Conservation (phyloP, 2,113 vertebrate genomes). For the Dromaius novaehollandiae region DNA sequence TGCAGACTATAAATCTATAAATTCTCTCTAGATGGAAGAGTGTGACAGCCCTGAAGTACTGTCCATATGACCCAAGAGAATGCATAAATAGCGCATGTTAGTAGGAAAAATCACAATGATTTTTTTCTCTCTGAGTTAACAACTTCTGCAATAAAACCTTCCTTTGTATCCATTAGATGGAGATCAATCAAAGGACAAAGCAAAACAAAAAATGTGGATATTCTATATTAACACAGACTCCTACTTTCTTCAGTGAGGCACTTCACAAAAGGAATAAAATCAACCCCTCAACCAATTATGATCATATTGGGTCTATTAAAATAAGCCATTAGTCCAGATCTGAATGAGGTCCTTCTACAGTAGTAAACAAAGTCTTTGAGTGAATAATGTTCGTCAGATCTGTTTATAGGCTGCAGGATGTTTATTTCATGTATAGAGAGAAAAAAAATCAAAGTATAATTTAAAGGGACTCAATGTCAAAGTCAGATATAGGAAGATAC, state of each 20-base stretch:
- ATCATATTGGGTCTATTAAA: not conserved
- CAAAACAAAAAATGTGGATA: not conserved
- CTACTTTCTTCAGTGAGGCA: not conserved
- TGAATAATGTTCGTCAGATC: not conserved
- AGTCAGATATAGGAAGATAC: not conserved
- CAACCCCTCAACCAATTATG: not conserved
- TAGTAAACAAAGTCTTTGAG: not conserved
- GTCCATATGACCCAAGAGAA: not conserved
- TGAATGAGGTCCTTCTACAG: not conserved
- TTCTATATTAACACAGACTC: not conserved
- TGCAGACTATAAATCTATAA: not conserved
- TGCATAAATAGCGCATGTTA: not conserved
- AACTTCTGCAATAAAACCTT: not conserved
- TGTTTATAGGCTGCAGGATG: not conserved
- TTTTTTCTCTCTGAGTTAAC: not conserved
- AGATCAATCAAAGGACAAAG: not conserved
- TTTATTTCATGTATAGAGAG: not conserved
- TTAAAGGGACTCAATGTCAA: not conserved
- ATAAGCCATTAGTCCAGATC: not conserved
- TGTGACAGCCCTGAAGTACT: not conserved
- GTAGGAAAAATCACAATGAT: not conserved
- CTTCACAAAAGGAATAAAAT: not conserved
- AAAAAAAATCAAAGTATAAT: not conserved
- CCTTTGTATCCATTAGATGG: not conserved
- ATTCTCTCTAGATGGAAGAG: not conserved